Evolutionary conservation across 64 coral and sea anemone species (phyloP).

Genomic region (Pocillopora verrucosa): DNA sequence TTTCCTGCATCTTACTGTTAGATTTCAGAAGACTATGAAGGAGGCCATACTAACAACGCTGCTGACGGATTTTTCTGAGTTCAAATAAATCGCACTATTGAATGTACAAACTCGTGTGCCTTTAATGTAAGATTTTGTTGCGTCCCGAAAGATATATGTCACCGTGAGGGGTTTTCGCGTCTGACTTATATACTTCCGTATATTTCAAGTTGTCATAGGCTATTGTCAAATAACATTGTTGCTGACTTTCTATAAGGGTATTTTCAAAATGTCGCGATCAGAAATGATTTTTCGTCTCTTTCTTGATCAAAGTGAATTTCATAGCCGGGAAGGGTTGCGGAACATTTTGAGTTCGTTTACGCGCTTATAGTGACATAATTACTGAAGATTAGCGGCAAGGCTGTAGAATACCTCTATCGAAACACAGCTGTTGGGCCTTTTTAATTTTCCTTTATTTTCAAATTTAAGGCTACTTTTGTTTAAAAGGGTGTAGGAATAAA

Average conservation of each 20-base stretch:
- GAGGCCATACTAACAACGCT: neutral
- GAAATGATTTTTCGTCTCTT: slow-evolving; percentile 8
- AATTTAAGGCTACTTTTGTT: neutral
- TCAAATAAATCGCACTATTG: neutral
- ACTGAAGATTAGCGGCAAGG: neutral
- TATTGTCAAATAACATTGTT: neutral
- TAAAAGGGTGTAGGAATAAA: too few species aligned
- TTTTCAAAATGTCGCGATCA: neutral
- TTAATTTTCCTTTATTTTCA: neutral
- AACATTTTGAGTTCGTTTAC: slow-evolving; percentile 12
- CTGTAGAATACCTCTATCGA: neutral
- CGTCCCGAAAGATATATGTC: neutral
- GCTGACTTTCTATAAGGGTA: neutral
- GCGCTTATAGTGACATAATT: neutral
- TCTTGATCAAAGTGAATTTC: slow-evolving; percentile 14
- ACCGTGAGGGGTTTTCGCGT: neutral
- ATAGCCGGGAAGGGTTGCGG: too few species aligned
- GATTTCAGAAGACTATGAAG: too few species aligned
- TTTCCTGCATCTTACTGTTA: too few species aligned
- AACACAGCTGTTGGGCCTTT: neutral
- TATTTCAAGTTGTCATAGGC: neutral
- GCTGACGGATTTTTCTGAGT: neutral
- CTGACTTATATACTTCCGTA: slow-evolving; percentile 3
- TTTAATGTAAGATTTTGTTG: too few species aligned
- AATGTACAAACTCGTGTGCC: too few species aligned